A percentile compares a stretch with the other conserved stretches of the same genome.
Conservation (phyloP, 2,888 invertebrate genomes). For the Petrolisthes manimaculis region DNA sequence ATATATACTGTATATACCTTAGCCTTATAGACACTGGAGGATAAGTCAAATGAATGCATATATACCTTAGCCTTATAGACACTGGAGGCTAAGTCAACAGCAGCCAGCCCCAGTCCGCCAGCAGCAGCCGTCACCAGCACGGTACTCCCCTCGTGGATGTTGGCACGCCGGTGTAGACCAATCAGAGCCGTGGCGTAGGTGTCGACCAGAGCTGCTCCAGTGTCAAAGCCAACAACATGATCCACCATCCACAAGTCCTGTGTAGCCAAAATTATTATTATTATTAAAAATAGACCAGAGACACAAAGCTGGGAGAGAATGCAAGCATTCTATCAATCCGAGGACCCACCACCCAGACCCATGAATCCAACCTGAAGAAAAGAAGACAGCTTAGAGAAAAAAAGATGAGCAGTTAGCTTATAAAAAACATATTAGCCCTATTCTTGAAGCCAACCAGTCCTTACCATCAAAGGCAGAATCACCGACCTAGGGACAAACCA, state of each 20-base stretch:
- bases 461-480: too few relatives aligned
- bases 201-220: conserved; percentile 75
- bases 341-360: too few relatives aligned
- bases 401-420: too few relatives aligned
- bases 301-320: too few relatives aligned
- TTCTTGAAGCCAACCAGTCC: too few relatives aligned
- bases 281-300: too few relatives aligned
- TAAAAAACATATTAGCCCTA: too few relatives aligned
- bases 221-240: conserved; percentile 72
- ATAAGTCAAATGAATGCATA: conserved; percentile 80
- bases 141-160: conserved; percentile 73
- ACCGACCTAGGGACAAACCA: too few relatives aligned
- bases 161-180: conserved; percentile 75
- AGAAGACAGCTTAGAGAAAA: too few relatives aligned
- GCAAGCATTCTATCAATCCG: too few relatives aligned
- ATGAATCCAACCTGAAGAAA: too few relatives aligned
- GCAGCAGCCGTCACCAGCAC: conserved; percentile 78
- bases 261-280: conserved; percentile 67
- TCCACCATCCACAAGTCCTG: conserved; percentile 77
- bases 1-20: conserved; percentile 73
- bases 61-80: conserved; percentile 79
- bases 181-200: conserved; percentile 78
- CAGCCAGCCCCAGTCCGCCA: conserved; percentile 77
- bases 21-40: conserved; percentile 78
- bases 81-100: conserved; percentile 79